A percentile compares a stretch with the other conserved stretches of the same genome.
phyloP scores from a whole-genome alignment of 92 coral and sea anemone genomes.

The Zoanthus solanderi region DNA sequence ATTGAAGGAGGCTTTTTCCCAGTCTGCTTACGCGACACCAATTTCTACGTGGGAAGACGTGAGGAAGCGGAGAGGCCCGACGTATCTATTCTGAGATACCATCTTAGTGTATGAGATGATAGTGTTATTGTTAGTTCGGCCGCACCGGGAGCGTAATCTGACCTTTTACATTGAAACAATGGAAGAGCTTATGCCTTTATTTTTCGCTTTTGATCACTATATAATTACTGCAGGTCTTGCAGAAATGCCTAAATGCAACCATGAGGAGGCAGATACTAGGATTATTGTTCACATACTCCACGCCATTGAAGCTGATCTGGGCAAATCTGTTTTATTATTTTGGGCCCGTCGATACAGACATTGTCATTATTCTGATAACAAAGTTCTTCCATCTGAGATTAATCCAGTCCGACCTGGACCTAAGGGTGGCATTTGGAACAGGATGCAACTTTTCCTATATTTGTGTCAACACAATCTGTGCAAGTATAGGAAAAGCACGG shows the following conservation, averaged over 20 bases:
- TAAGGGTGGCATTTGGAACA: slow-evolving; percentile 52
- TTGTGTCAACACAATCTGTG: slow-evolving; percentile 61
- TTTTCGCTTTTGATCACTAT: slow-evolving; percentile 34
- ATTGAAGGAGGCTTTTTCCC: neutral
- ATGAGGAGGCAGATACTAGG: slow-evolving; percentile 2
- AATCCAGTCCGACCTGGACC: neutral
- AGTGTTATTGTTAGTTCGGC: slow-evolving; percentile 41
- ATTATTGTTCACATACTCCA: slow-evolving; percentile 1
- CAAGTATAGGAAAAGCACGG: slow-evolving; percentile 52
- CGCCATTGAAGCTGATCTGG: neutral
- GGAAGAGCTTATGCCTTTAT: slow-evolving; percentile 56
- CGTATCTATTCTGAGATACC: slow-evolving; percentile 39
- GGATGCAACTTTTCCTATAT: slow-evolving; percentile 54
- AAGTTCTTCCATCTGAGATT: slow-evolving; percentile 8
- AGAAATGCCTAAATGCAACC: slow-evolving; percentile 1
- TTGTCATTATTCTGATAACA: neutral
- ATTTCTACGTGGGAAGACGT: slow-evolving; percentile 26
- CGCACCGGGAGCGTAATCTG: slow-evolving; percentile 51
- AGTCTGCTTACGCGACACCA: too few relatives aligned
- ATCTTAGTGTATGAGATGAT: slow-evolving; percentile 39
- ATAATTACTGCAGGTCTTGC: too few relatives aligned
- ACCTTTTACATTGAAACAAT: slow-evolving; percentile 49
- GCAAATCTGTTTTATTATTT: too few relatives aligned
- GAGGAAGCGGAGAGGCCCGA: slow-evolving; percentile 46
- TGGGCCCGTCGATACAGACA: neutral